These are phyloP conservation scores for Drosophila rufa DNA, from an alignment of 1,140 invertebrate genomes.

Conservation along the genomic window DNA sequence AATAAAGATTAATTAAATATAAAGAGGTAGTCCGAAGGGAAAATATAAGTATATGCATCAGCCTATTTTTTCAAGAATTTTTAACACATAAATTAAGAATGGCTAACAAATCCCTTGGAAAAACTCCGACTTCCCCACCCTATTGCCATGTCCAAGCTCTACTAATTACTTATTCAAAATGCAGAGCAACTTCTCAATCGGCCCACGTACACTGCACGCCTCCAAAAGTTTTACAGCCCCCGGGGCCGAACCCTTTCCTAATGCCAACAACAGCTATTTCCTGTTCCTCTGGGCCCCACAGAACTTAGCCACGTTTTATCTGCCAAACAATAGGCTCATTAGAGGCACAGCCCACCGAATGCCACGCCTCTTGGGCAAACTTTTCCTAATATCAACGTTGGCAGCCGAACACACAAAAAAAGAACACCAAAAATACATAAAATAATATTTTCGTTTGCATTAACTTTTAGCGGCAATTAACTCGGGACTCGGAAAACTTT, in stretches of 20 bases:
- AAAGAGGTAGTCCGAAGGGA: no score
- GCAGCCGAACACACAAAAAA: background rate
- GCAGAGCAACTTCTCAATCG: conserved; percentile 26
- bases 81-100: background rate
- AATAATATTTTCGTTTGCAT: conserved; percentile 79
- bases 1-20: no score
- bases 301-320: conserved; percentile 44
- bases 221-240: conserved; percentile 37
- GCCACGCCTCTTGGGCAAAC: conserved; percentile 47
- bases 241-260: conserved; percentile 51
- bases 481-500: conserved; percentile 45
- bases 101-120: background rate
- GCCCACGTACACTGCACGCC: conserved; percentile 24
- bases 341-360: conserved; percentile 45
- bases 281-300: conserved; percentile 26
- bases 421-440: conserved; percentile 47
- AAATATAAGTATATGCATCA: background rate
- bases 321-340: conserved; percentile 78
- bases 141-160: background rate
- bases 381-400: conserved; percentile 72
- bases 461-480: conserved; percentile 70
- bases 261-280: conserved; percentile 54
- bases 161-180: conserved; percentile 10
- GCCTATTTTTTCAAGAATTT: background rate
- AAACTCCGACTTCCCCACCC: background rate